Evolutionary conservation across 2,797 vertebrate species (phyloP).

Genomic region (Mionectes olivaceus): DNA sequence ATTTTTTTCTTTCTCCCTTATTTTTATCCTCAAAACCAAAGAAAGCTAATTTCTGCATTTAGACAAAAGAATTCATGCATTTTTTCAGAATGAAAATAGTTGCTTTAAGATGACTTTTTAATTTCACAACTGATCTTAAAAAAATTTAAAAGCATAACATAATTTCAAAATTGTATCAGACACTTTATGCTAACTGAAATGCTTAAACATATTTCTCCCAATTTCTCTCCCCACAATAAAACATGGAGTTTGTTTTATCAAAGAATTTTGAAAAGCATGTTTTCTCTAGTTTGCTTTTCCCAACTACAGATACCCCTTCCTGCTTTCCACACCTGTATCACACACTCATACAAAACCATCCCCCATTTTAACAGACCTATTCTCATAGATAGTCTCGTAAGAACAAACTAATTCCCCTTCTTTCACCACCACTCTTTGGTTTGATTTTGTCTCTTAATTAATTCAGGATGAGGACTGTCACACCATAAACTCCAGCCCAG

Average conservation of each 20-base stretch:
- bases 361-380: neutral
- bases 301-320: neutral
- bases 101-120: neutral
- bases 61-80: neutral
- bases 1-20: neutral
- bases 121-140: neutral
- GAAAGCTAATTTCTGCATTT: neutral
- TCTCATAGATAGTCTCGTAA: neutral
- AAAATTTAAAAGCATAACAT: neutral
- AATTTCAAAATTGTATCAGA: neutral
- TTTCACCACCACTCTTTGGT: neutral
- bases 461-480: neutral
- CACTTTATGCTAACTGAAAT: neutral
- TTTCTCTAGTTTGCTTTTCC: neutral
- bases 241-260: neutral
- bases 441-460: neutral
- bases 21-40: neutral
- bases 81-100: neutral
- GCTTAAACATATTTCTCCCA: neutral
- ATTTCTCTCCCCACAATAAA: neutral
- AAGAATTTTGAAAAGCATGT: neutral
- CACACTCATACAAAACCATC: neutral
- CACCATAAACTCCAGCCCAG: neutral
- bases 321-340: neutral
- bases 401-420: neutral